A percentile compares a stretch with the other conserved stretches of the same genome.
phyloP scores from a whole-genome alignment of 2,888 invertebrate species.

The Hydrotaea cyrtoneurina region DNA sequence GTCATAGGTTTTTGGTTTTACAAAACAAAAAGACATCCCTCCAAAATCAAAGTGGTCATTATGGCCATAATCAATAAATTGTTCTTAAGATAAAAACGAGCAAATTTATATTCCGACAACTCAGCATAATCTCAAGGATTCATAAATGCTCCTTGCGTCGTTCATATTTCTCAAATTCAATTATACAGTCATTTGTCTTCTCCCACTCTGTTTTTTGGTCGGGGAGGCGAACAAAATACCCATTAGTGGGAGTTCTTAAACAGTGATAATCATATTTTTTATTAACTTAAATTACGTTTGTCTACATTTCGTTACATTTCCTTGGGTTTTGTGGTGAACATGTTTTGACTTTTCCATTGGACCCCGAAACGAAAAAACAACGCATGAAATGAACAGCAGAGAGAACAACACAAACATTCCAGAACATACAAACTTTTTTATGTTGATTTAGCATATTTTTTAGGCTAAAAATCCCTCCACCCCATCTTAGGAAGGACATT shows the following conservation, averaged over 20 bases:
- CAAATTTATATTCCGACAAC: conserved; percentile 44
- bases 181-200: conserved; percentile 56
- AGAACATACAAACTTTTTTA: conserved; percentile 49
- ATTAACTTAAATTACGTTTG: conserved; percentile 60
- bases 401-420: conserved; percentile 20
- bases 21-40: neutral
- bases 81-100: neutral
- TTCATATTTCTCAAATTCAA: conserved; percentile 51
- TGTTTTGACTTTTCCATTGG: conserved; percentile 10
- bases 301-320: conserved; percentile 38
- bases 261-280: conserved; percentile 67
- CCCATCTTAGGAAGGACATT: neutral
- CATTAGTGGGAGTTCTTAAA: conserved; percentile 64
- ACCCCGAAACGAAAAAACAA: neutral
- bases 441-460: conserved; percentile 66
- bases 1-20: conserved; percentile 6
- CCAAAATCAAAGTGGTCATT: conserved; percentile 13
- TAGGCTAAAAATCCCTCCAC: neutral
- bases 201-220: neutral
- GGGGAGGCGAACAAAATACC: conserved; percentile 16
- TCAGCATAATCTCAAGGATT: conserved; percentile 55
- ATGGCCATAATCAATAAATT: conserved; percentile 23
- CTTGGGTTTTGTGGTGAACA: conserved; percentile 18
- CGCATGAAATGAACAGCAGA: neutral
- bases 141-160: neutral